Conservation (phyloP, 2,888 invertebrate species). For the Ischnura elegans region DNA sequence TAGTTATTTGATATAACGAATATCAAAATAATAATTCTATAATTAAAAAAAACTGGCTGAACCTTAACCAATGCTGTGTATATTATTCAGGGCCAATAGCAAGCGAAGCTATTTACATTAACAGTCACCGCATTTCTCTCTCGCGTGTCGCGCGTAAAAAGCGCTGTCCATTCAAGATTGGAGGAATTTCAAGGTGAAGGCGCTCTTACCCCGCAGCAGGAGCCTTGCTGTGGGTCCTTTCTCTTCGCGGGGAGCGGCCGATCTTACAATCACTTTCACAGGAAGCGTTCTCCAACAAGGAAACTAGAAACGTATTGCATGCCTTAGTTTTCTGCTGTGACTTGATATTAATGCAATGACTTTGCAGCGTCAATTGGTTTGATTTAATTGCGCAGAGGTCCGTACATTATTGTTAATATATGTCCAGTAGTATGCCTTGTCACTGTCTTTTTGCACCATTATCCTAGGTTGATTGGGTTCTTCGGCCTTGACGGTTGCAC, state of each 20-base stretch:
- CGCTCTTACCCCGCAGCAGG: not conserved
- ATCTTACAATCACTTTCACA: not conserved
- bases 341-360: not conserved
- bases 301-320: not conserved
- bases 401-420: not conserved
- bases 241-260: not conserved
- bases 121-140: no score
- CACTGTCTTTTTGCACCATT: not conserved
- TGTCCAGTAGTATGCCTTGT: not conserved
- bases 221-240: slow-evolving; percentile 7
- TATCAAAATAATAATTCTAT: no score
- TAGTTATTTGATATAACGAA: no score
- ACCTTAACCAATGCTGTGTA: no score
- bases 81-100: no score
- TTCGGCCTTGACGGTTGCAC: no score
- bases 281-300: not conserved
- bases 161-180: not conserved
- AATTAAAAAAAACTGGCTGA: no score
- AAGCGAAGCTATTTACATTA: no score
- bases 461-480: no score
- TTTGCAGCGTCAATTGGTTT: not conserved
- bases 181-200: slow-evolving; percentile 31
- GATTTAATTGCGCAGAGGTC: not conserved
- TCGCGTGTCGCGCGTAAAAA: not conserved
- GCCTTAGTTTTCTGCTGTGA: not conserved